phyloP scores from a whole-genome alignment of 2,888 invertebrate species.

The Poecilus cupreus region DNA sequence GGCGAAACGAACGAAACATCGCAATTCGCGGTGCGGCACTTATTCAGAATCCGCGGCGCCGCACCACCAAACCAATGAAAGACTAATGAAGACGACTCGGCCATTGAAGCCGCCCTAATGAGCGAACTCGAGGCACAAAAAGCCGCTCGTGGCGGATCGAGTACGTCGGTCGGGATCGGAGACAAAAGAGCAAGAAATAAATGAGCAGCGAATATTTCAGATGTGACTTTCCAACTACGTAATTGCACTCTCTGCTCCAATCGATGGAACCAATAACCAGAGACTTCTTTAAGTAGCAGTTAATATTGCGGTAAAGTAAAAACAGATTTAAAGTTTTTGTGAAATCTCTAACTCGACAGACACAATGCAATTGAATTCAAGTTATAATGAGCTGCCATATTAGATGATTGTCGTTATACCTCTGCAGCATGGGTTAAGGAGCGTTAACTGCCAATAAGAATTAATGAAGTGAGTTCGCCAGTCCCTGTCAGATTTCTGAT shows the following conservation, averaged over 20 bases:
- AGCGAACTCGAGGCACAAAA: slow-evolving; percentile 43
- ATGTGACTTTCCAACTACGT: slow-evolving; percentile 50
- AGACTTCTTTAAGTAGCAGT: slow-evolving; percentile 18
- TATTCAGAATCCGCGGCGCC: neutral
- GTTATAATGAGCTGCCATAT: slow-evolving; percentile 47
- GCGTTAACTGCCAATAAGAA: slow-evolving; percentile 47
- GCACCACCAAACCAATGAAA: slow-evolving; percentile 47
- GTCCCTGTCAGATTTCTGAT: slow-evolving; percentile 20
- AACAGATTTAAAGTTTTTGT: slow-evolving; percentile 34
- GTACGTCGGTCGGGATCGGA: slow-evolving; percentile 2
- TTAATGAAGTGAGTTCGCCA: slow-evolving; percentile 37
- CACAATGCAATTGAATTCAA: slow-evolving; percentile 21
- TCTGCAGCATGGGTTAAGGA: slow-evolving; percentile 4
- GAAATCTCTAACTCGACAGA: slow-evolving; percentile 6
- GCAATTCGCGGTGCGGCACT: neutral
- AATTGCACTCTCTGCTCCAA: slow-evolving; percentile 15
- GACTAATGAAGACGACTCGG: slow-evolving; percentile 55
- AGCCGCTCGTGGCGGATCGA: slow-evolving; percentile 18
- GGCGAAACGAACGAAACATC: neutral
- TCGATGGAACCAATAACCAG: slow-evolving; percentile 43
- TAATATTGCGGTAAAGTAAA: slow-evolving; percentile 40
- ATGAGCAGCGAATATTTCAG: slow-evolving; percentile 52
- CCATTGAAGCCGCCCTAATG: slow-evolving; percentile 49
- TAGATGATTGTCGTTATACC: slow-evolving; percentile 18
- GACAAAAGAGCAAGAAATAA: slow-evolving; percentile 54